A percentile compares a stretch with the other conserved stretches of the same genome.
Evolutionary conservation across 2,113 vertebrate species (phyloP).

Genomic region (Cyanoderma ruficeps): DNA sequence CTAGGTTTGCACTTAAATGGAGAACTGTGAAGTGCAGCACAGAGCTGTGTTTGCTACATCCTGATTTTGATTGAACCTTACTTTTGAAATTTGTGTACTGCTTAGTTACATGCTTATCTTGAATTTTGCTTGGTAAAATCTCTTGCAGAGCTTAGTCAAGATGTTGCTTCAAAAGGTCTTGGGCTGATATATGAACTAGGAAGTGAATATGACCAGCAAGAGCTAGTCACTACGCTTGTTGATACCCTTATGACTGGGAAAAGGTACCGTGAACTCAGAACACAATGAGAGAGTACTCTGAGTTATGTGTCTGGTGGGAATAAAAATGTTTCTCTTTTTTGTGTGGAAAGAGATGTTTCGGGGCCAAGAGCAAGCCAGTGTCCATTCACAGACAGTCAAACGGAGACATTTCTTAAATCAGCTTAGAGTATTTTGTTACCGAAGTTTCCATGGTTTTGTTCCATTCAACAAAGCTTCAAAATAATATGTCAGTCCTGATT

Average conservation of each 20-base stretch:
- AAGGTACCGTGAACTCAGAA: conserved; percentile 77
- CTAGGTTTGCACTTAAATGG: not conserved
- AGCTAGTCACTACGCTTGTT: conserved; percentile 92
- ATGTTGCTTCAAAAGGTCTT: conserved; percentile 96
- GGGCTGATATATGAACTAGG: conserved; percentile 96
- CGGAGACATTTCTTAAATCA: not conserved
- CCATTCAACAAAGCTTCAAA: not conserved
- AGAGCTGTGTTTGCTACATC: not conserved
- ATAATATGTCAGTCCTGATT: not conserved
- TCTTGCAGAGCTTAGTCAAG: conserved; percentile 92
- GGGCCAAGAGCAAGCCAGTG: not conserved
- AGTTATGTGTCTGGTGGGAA: not conserved
- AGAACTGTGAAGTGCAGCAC: not conserved
- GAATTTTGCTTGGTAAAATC: conserved; percentile 23
- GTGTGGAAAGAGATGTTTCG: not conserved
- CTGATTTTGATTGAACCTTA: not conserved
- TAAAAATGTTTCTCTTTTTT: not conserved
- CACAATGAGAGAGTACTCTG: not conserved
- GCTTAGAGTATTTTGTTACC: not conserved
- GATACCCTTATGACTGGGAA: conserved; percentile 98
- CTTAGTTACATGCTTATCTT: not conserved
- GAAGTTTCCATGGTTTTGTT: not conserved
- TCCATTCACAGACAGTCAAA: not conserved
- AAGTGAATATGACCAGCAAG: conserved; percentile 90
- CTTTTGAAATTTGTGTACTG: not conserved